Percentiles rank a stretch among this genome's conserved stretches.
phyloP scores from a whole-genome alignment of 2,113 vertebrate species.

The Menura novaehollandiae region DNA sequence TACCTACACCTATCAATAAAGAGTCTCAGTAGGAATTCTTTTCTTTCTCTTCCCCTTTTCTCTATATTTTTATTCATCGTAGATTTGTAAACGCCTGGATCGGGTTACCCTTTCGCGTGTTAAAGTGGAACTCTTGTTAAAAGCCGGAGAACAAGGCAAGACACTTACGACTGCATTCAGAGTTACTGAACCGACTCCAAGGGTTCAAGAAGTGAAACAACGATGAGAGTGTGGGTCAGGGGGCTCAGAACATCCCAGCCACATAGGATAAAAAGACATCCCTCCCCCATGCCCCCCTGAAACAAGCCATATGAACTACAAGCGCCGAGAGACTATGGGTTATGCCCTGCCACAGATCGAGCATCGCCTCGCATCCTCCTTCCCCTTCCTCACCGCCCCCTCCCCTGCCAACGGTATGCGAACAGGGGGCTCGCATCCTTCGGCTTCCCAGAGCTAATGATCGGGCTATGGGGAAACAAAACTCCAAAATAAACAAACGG shows the following conservation, averaged over 20 bases:
- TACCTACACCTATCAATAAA: conserved; percentile 43
- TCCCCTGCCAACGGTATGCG: neutral
- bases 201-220: conserved; percentile 56
- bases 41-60: conserved; percentile 9
- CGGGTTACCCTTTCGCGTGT: conserved; percentile 83
- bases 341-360: neutral
- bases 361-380: neutral
- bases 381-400: too few relatives aligned
- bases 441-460: neutral
- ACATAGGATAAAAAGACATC: neutral
- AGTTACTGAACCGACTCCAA: conserved; percentile 75
- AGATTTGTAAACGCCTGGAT: conserved; percentile 79
- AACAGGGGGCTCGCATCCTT: neutral
- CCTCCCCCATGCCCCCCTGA: neutral
- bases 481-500: neutral
- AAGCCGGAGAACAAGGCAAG: conserved; percentile 60
- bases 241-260: neutral
- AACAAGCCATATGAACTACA: neutral
- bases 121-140: conserved; percentile 77
- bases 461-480: neutral
- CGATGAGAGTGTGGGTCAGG: neutral
- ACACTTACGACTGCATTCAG: conserved; percentile 76
- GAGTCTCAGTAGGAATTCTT: conserved; percentile 21
- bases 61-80: conserved; percentile 70
- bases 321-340: neutral